phyloP scores from a whole-genome alignment of 2,113 vertebrate species.

The Acanthochromis polyacanthus region DNA sequence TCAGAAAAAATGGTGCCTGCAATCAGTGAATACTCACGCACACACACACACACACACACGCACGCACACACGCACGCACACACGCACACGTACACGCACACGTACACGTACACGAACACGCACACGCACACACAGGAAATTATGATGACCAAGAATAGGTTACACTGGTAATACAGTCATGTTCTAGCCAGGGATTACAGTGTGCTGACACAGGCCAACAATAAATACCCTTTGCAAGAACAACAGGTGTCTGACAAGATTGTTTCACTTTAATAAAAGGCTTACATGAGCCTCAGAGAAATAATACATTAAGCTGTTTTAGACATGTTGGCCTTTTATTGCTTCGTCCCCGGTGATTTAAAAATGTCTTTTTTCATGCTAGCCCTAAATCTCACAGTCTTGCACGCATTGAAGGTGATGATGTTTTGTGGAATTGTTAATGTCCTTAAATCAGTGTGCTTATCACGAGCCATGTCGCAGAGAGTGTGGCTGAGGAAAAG shows the following conservation, averaged over 20 bases:
- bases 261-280: slow-evolving; percentile 78
- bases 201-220: slow-evolving; percentile 69
- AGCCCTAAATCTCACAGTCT: slow-evolving; percentile 33
- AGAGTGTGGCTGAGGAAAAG: slow-evolving; percentile 16
- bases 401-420: slow-evolving; percentile 1
- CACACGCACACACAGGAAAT: slow-evolving; percentile 47
- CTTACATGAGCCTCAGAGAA: slow-evolving; percentile 64
- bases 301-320: slow-evolving; percentile 73
- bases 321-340: slow-evolving; percentile 58
- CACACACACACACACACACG: no score
- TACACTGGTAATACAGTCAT: slow-evolving; percentile 65
- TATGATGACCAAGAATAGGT: slow-evolving; percentile 75
- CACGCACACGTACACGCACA: neutral
- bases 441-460: slow-evolving; percentile 48
- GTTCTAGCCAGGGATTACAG: slow-evolving; percentile 70
- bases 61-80: neutral
- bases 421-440: neutral
- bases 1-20: slow-evolving; percentile 49
- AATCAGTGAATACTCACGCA: slow-evolving; percentile 50
- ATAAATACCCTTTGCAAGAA: slow-evolving; percentile 65
- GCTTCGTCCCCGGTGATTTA: slow-evolving; percentile 52
- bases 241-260: slow-evolving; percentile 81
- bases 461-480: neutral
- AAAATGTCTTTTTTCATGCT: slow-evolving; percentile 43
- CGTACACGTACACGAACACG: slow-evolving; percentile 1